These are phyloP conservation scores for Dolomedes plantarius DNA, from an alignment of 2,888 invertebrate species.

Conservation along the genomic window DNA sequence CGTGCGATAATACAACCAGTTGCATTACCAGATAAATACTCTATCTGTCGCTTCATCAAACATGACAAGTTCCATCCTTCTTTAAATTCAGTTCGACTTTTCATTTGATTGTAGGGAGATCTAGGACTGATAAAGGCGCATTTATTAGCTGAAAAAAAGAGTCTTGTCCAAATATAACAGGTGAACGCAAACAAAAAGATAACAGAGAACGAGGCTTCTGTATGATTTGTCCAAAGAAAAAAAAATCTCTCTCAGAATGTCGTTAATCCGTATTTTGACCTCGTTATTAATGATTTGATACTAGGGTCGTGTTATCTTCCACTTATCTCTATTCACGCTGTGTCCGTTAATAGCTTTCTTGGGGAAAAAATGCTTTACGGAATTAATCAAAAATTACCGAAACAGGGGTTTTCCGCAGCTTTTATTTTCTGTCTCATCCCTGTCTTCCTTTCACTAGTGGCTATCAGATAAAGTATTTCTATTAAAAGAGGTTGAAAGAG, in stretches of 20 bases:
- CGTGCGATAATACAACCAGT: no score
- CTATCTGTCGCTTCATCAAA: not conserved
- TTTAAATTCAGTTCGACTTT: slow-evolving; percentile 7
- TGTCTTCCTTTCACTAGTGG: no score
- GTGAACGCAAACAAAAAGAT: slow-evolving; percentile 13
- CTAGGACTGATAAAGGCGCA: not conserved
- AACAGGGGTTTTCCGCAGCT: not conserved
- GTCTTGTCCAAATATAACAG: slow-evolving; percentile 15
- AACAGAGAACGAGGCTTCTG: not conserved
- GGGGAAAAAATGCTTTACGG: slow-evolving; percentile 13
- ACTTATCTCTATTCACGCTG: slow-evolving; percentile 61
- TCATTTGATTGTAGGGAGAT: not conserved
- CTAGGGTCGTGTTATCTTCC: slow-evolving; percentile 44
- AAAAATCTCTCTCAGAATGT: slow-evolving; percentile 43
- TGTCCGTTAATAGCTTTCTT: slow-evolving; percentile 60
- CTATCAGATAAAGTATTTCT: no score
- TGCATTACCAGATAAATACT: no score
- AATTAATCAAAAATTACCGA: slow-evolving; percentile 50
- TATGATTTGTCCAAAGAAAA: slow-evolving; percentile 28
- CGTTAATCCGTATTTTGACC: slow-evolving; percentile 58
- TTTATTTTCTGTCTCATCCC: no score
- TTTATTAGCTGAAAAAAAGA: not conserved
- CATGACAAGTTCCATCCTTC: slow-evolving; percentile 2
- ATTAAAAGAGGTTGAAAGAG: no score
- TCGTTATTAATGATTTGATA: slow-evolving; percentile 61